Base-by-base conservation (phyloP, 1,140 invertebrate genomes). In the Grapholita molesta region DNA sequence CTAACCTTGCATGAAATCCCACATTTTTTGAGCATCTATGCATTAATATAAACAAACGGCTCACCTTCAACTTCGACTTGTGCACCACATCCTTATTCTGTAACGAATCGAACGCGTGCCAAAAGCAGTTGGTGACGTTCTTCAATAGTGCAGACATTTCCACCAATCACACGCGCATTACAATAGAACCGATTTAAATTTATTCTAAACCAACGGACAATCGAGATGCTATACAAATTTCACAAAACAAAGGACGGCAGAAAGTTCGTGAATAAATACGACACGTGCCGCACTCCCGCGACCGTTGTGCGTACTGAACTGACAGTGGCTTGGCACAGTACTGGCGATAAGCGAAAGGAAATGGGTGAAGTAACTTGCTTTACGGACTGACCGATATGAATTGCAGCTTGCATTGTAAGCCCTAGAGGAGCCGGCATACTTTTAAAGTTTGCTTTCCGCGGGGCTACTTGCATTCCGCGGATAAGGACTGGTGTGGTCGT, bases 41-140 rank as follows among this genome's bases (percentile, higher is more conserved):
- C n/a, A n/a, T 48, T 9, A 21, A 48, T 7, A 48, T 48, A 48
- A 18, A 48, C 38, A 21, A 48, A 48, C 42, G 9, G 7, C 42
- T 48, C 84, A 96, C 96, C 94, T 96, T 96, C 69, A 96, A 91
- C 85, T 96, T 96, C 0, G 95, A 96, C 88, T 96, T 96, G 64
- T 95, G 93, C 15, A 96, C 95, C 48, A 92, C 86, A 64, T 94
- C 93, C 68, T 95, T 94, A 64, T 93, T 93, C 75, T 95, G 93
- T 24, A 96, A 85, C 1, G 95, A 94, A 72, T 94, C 92, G 84
- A 96, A 96, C 12, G 95, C 95, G 82, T 96, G 95, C 95, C 95
- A 96, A 70, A 96, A 94, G 79, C 94, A 95, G 76, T 96, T 96
- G 0, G 93, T 94, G 11, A 95, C 93, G 85, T 96, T 96, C 78